Evolutionary conservation across 2,797 vertebrate species (phyloP), one percentile per base, ranked within the genome.

Genomic region (Enoplosus armatus): DNA sequence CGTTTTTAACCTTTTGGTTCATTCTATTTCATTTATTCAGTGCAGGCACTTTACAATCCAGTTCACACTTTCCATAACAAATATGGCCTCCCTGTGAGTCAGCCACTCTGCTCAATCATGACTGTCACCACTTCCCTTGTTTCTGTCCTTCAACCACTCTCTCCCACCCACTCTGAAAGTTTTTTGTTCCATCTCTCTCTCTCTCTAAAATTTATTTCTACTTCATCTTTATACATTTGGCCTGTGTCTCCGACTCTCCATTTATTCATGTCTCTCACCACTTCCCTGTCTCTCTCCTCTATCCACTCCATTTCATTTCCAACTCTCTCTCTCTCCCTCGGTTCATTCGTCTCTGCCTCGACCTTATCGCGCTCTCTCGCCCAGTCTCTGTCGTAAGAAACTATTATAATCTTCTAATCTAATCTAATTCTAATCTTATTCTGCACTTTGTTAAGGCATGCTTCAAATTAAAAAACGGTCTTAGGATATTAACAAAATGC

Each of bases 391-490:
- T 61, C 14, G 24, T 60, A 18, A 55, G 37, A 74, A 85, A 86
- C 74, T 51, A 24, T 79, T 81, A 41, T 16, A 60, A 83, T 85
- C 68, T 72, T 45, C 70, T 59, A 48, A 80, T 84, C 72, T 80
- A 68, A 82, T 86, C 72, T 70, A 48, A 66, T 78, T 84, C 72
- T 70, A 65, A 87, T 87, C 71, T 66, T 45, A 79, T 77, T 72
- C 65, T 67, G 29, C 54, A 58, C 60, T 85, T 81, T 87, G 64
- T 86, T 64, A 67, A 84, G 54, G 62, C 47, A 6, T 47, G 47
- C 69, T 75, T 85, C 60, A 60, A 66, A 83, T 87, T 80, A 75
- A 78, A n/a, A 77, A 76, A 68, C 35, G 53, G 59, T 77, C 45
- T 55, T 64, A 61, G 62, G 62, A 66, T 65, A 58, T 80, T 61